Conservation (phyloP, 1,140 invertebrate genomes). For the Colletes gigas region DNA sequence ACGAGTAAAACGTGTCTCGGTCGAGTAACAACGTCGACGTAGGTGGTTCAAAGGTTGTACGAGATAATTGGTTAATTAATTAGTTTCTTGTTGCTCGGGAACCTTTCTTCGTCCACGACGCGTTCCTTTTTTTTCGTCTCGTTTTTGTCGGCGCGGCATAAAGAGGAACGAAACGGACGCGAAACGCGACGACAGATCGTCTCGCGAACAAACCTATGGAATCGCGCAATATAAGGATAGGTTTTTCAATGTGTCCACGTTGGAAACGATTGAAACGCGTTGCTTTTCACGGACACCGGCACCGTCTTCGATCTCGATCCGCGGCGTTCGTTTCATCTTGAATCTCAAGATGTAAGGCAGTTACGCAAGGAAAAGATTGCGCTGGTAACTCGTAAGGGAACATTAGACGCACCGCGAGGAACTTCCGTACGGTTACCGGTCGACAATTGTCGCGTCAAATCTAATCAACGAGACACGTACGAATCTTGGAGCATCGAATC, state of each 20-base stretch:
- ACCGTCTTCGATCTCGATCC: no score
- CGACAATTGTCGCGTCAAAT: slow-evolving; percentile 75
- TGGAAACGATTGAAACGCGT: no score
- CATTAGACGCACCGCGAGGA: slow-evolving; percentile 53
- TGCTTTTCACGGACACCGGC: no score
- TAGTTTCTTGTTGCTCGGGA: slow-evolving; percentile 59
- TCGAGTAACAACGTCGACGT: slow-evolving; percentile 59
- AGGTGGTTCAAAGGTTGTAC: slow-evolving; percentile 64
- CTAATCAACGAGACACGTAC: slow-evolving; percentile 67
- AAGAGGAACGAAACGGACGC: no score
- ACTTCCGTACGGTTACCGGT: slow-evolving; percentile 58
- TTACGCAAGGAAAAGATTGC: slow-evolving; percentile 52
- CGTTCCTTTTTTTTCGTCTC: no score
- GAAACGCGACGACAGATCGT: no score
- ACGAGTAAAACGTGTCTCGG: slow-evolving; percentile 67
- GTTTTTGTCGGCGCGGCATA: no score
- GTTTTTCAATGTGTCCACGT: no score
- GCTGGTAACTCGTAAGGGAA: slow-evolving; percentile 29
- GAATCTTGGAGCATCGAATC: slow-evolving; percentile 63
- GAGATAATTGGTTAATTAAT: slow-evolving; percentile 76
- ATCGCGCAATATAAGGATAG: no score
- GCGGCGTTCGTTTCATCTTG: no score
- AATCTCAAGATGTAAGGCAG: no score
- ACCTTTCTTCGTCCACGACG: background rate
- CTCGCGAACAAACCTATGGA: no score